Evolutionary conservation across 1,140 invertebrate genomes (phyloP), one percentile per base, ranked within the genome.

Genomic region (Eriosoma lanigerum): DNA sequence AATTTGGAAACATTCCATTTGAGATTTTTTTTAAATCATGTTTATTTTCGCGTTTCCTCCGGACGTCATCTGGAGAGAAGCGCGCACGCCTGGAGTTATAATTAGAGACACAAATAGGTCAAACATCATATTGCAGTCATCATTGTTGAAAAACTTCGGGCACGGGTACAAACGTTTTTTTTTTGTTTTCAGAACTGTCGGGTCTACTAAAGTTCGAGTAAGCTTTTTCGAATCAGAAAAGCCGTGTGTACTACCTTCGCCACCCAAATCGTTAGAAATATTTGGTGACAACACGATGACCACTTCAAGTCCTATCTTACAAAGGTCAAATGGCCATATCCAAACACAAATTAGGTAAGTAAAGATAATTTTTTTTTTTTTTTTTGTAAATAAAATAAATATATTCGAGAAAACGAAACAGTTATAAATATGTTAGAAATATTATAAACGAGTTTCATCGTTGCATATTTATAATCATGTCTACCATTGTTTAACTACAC

Each of bases 151-250:
- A 78, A 46, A 21, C 32, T 15, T 48, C 29, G 50, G 15, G 8
- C 54, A 13, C 56, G 29, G 24, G 56, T 78, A 17, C 21, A 58
- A 58, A 38, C n/a, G 38, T 17, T 60, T 62, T 48, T 21, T 60
- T 6, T 46, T 0, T 60, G 56, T 26, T 82, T 82, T 68, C 78
- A 82, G 81, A 58, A 58, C 50, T 8, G 81, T 72, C 17, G 81
- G 46, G 62, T 78, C 64, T 26, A 82, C 91, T 75, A 92, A 91
- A 85, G 92, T 93, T 68, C 91, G 92, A 83, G 92, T 93, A 83
- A 91, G 91, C 75, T 93, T 93, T 86, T 93, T 92, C 87, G 92
- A 93, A 87, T 91, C 91, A 84, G 91, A 90, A 85, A 88, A 90
- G 85, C 91, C 92, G 38, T 89, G 90, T 86, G 90, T 90, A 85